Percentiles rank a stretch among this genome's conserved stretches.
Evolutionary conservation across 2,888 invertebrate species (phyloP).

Genomic region (Automeris io): DNA sequence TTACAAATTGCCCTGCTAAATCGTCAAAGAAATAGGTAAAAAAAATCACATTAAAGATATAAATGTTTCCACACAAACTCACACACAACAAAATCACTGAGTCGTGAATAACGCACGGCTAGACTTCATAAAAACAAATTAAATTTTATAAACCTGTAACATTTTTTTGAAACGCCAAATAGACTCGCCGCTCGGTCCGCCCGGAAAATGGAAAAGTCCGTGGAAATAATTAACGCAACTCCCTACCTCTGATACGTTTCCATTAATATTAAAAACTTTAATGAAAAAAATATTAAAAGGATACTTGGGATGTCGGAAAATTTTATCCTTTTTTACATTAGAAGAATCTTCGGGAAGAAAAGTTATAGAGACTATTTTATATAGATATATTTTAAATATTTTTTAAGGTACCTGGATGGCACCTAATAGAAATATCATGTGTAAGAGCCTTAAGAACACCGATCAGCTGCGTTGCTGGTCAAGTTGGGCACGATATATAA

Average conservation of each 20-base stretch:
- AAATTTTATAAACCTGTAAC: constrained; percentile 47
- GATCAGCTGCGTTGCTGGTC: too few species aligned
- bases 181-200: constrained; percentile 13
- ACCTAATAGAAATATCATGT: too few species aligned
- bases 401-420: not conserved
- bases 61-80: not conserved
- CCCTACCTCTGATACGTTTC: constrained; percentile 50
- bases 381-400: constrained; percentile 4
- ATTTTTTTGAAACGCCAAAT: constrained; percentile 20
- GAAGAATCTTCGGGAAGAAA: constrained; percentile 41
- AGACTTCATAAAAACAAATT: constrained; percentile 53
- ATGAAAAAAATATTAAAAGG: constrained; percentile 76
- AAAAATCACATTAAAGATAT: too few species aligned
- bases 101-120: constrained; percentile 38
- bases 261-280: constrained; percentile 77
- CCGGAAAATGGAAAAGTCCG: constrained; percentile 53
- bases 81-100: constrained; percentile 22
- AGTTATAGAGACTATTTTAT: constrained; percentile 25
- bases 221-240: constrained; percentile 63
- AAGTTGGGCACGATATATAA: too few species aligned
- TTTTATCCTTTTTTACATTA: constrained; percentile 75
- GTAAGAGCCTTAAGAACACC: too few species aligned
- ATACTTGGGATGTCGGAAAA: constrained; percentile 36
- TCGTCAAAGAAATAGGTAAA: too few species aligned
- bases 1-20: too few species aligned